A percentile compares a stretch with the other conserved stretches of the same genome.
Conservation (phyloP, 2,113 vertebrate species). For the Tragelaphus imberbis region DNA sequence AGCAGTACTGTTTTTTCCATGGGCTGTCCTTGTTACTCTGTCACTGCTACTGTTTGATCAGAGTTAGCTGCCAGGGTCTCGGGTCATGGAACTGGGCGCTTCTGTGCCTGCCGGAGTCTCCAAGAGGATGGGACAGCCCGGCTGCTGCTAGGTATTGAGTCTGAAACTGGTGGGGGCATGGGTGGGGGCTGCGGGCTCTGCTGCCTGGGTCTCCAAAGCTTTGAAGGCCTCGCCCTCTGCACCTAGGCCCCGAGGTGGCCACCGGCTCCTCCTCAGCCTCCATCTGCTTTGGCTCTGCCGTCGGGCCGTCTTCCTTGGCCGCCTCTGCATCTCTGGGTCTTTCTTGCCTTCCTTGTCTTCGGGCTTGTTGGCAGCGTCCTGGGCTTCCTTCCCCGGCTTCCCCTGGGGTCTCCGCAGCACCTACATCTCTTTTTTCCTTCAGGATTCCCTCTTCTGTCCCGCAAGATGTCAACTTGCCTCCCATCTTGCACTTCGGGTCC, state of each 20-base stretch:
- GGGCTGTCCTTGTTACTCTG: conserved; percentile 95
- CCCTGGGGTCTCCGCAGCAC: conserved; percentile 80
- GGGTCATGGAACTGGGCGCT: conserved; percentile 89
- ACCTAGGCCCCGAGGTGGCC: conserved; percentile 67
- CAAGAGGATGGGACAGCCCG: conserved; percentile 83
- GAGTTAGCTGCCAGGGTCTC: conserved; percentile 86
- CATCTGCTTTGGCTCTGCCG: conserved; percentile 86
- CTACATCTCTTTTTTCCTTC: conserved; percentile 84
- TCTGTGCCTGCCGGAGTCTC: background rate
- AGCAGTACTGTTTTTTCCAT: conserved; percentile 67
- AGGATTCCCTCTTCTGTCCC: conserved; percentile 87
- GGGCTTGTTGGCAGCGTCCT: conserved; percentile 69
- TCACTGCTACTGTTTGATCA: conserved; percentile 94
- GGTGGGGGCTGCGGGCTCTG: conserved; percentile 78
- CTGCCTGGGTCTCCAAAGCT: conserved; percentile 81
- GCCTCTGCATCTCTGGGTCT: conserved; percentile 44
- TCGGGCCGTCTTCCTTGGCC: conserved; percentile 79
- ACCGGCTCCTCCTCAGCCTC: conserved; percentile 84
- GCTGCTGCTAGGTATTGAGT: conserved; percentile 89
- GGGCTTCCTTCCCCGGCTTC: conserved; percentile 75
- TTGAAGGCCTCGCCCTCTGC: conserved; percentile 81
- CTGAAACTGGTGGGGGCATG: conserved; percentile 83
- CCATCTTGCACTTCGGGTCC: conserved; percentile 81
- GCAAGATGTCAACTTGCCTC: conserved; percentile 91
- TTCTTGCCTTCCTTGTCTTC: conserved; percentile 82